Base-by-base conservation (phyloP, 2,888 invertebrate genomes). In the Drosophila tanythrix region DNA sequence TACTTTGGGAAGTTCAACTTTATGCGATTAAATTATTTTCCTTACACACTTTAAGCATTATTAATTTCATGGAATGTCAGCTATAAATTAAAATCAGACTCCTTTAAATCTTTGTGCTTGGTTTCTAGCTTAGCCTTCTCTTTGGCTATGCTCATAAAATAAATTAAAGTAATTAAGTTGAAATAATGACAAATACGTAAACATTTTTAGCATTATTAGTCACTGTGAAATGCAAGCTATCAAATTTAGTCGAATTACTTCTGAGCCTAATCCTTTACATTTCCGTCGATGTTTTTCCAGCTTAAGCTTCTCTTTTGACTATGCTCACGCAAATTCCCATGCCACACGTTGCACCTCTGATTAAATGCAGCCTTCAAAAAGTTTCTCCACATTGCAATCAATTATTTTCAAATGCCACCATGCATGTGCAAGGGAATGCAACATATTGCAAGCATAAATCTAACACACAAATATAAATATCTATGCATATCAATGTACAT, bases 371-470 rank as follows among this genome's bases (percentile, higher is more conserved):
- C 21, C 13, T 21, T 15, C 33, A 33, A 15, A 46, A 21, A 13
- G 21, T 21, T 21, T 13, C 6, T 1, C 11, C 2, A 13, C 21
- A 60, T 18, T 15, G 6, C 53, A 51, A n/a, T 38, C 25, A 35
- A 61, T 46, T 62, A 15, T 13, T 62, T 46, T 27, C 58, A 70
- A 38, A 55, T 72, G 38, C 29, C 33, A 40, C 15, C 31, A 21
- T 21, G 21, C 21, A 21, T 21, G 21, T 21, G 35, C 33, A 38
- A 5, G 33, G 29, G 48, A 51, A 21, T 65, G 29, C 43, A 25
- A n/a, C 69, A 68, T 53, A 71, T 52, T 71, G 51, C 25, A 36
- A 3, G 29, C 50, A 71, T 71, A 71, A 64, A 71, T 73, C 55
- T 38, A 25, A 8, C 11, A 25, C 25, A 51, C 13, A 21, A 62